These are phyloP conservation scores for Triplophysa yarkandensis DNA, from an alignment of 2,797 vertebrate genomes.

Conservation along the genomic window DNA sequence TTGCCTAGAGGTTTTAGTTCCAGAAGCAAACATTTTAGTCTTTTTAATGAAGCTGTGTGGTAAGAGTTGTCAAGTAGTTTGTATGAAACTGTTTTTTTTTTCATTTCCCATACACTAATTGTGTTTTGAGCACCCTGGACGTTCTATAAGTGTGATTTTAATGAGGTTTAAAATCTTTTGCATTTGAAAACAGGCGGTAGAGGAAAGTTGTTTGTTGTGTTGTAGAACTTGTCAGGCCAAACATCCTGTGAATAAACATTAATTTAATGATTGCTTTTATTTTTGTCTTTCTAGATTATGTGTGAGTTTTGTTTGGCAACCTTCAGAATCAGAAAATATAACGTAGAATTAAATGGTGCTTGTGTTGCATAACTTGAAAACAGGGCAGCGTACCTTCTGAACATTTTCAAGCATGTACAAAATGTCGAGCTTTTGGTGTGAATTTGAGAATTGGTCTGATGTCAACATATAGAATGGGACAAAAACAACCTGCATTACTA, in stretches of 20 bases:
- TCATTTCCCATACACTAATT: constrained; percentile 68
- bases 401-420: no score
- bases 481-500: no score
- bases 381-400: no score
- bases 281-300: no score
- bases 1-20: constrained; percentile 57
- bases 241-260: constrained; percentile 49
- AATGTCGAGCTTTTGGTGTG: no score
- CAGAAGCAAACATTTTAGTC: constrained; percentile 63
- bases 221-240: constrained; percentile 51
- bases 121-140: constrained; percentile 80
- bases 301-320: no score
- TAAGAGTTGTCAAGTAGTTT: constrained; percentile 82
- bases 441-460: no score
- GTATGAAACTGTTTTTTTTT: constrained; percentile 81
- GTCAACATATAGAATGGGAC: no score
- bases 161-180: constrained; percentile 82
- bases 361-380: no score
- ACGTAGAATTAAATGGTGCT: no score
- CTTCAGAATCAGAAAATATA: no score
- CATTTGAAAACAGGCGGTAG: constrained; percentile 69
- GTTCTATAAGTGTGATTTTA: constrained; percentile 81
- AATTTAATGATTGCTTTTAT: constrained; percentile 31
- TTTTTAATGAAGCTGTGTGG: constrained; percentile 82
- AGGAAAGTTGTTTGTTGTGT: constrained; percentile 74